These are phyloP conservation scores for Polypedilum vanderplanki DNA, from an alignment of 1,140 invertebrate genomes.

Conservation along the genomic window DNA sequence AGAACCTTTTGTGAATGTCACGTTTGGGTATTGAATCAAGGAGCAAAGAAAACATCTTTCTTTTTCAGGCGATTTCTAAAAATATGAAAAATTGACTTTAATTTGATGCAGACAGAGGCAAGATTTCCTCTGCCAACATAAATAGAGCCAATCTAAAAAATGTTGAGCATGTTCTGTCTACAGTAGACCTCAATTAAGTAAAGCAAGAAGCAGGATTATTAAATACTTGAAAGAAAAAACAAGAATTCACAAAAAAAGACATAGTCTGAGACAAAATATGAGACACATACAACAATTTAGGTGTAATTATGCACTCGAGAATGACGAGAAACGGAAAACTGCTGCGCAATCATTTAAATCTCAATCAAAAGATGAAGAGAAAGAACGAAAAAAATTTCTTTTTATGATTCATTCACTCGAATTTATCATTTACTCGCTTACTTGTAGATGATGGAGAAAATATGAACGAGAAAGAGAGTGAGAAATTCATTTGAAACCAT, in stretches of 20 bases:
- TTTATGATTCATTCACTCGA: constrained; percentile 14
- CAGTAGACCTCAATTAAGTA: constrained; percentile 14
- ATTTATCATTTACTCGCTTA: constrained; percentile 2
- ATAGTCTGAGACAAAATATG: constrained; percentile 21
- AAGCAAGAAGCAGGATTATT: constrained; percentile 9
- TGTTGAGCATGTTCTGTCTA: neutral
- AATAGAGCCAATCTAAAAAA: neutral
- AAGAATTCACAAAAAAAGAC: neutral
- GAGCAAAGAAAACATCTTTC: neutral
- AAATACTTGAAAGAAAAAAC: neutral
- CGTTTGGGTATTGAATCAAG: neutral
- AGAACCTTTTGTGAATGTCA: constrained; percentile 17
- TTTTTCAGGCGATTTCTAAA: neutral
- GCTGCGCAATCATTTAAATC: constrained; percentile 21
- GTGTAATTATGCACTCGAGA: constrained; percentile 28
- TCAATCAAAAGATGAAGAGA: neutral
- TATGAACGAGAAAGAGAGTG: neutral
- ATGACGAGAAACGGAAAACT: neutral
- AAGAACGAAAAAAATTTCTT: neutral
- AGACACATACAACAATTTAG: neutral
- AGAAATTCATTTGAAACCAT: constrained; percentile 28
- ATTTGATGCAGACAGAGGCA: constrained; percentile 3
- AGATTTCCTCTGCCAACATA: neutral
- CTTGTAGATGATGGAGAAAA: neutral
- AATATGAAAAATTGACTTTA: constrained; percentile 6